Evolutionary conservation across 2,888 invertebrate genomes (phyloP).

Genomic region (Chloroclysta siterata): DNA sequence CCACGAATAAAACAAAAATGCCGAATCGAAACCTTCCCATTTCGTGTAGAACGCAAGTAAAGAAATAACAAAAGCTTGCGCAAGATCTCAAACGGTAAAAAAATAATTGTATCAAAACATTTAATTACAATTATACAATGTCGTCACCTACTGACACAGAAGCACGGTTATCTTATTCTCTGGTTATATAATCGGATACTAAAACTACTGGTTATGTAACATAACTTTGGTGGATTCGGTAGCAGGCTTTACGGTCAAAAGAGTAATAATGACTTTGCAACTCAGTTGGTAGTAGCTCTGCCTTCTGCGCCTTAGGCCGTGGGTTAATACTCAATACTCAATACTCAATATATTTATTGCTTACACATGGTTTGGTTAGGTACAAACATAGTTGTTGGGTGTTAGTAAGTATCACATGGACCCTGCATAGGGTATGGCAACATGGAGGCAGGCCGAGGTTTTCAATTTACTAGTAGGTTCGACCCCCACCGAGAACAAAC

Average conservation of each 20-base stretch:
- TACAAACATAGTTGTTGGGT: too few species aligned
- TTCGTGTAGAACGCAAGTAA: not conserved
- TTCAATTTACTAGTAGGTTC: too few species aligned
- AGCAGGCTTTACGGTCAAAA: not conserved
- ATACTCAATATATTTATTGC: too few species aligned
- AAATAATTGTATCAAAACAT: slow-evolving; percentile 35
- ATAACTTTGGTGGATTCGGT: slow-evolving; percentile 2
- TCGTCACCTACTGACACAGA: slow-evolving; percentile 62
- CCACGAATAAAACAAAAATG: not conserved
- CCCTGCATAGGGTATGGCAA: too few species aligned
- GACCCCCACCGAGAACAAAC: too few species aligned
- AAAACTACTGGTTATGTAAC: slow-evolving; percentile 41
- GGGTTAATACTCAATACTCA: too few species aligned
- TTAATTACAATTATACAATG: slow-evolving; percentile 46
- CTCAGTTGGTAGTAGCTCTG: not conserved
- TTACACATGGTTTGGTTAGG: too few species aligned
- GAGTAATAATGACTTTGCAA: not conserved
- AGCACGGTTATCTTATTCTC: slow-evolving; percentile 43
- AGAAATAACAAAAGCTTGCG: slow-evolving; percentile 21
- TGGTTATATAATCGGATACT: slow-evolving; percentile 32
- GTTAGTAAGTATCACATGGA: too few species aligned
- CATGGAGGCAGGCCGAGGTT: too few species aligned
- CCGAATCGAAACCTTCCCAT: too few species aligned
- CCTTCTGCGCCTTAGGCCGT: too few species aligned
- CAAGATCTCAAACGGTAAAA: slow-evolving; percentile 35